Evolutionary conservation across 1,140 invertebrate genomes (phyloP), one percentile per base, ranked within the genome.

Genomic region (Drosophila santomea): DNA sequence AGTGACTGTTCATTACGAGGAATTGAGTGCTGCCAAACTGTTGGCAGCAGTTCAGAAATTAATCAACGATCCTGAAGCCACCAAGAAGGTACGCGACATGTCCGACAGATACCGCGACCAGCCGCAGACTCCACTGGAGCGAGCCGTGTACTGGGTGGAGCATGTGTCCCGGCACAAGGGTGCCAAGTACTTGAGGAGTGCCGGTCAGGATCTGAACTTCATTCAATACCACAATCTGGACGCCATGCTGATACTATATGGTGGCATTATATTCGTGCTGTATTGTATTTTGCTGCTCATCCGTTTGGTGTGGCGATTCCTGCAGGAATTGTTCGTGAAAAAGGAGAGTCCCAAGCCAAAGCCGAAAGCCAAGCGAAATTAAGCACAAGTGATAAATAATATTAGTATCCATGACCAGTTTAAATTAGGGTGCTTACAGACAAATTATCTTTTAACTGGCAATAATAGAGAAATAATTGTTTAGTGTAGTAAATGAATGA

Each of bases 101-200:
- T 95, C 95, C 6, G 91, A 89, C 50, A 93, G 95, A 15, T 95
- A 95, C 89, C 92, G 92, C 17, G 96, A 97, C 91, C 93, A 95
- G 52, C 94, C 93, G 5, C 71, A 93, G 6, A 81, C 90, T 4
- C 95, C 96, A 0, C 52, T 96, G 69, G 94, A 96, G n/a, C 94
- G 94, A 0, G 95, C 95, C 0, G 93, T 95, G 0, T 96, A 94
- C 91, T 96, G 95, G 95, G 93, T 94, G 0, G 96, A 97, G 84
- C 94, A 96, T 67, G 94, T 96, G 1, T 93, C 94, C 1, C 93
- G 95, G 8, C 95, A 95, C 91, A 93, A 93, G 12, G 93, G 93
- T 50, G 93, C 93, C 1, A 78, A 84, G 3, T 93, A 93, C 20
- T 78, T 95, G 1, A 91, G 93, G 38, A 93, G 93, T 10, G 68